Conservation (phyloP, 2,113 vertebrate genomes). For the Oenanthe melanoleuca region DNA sequence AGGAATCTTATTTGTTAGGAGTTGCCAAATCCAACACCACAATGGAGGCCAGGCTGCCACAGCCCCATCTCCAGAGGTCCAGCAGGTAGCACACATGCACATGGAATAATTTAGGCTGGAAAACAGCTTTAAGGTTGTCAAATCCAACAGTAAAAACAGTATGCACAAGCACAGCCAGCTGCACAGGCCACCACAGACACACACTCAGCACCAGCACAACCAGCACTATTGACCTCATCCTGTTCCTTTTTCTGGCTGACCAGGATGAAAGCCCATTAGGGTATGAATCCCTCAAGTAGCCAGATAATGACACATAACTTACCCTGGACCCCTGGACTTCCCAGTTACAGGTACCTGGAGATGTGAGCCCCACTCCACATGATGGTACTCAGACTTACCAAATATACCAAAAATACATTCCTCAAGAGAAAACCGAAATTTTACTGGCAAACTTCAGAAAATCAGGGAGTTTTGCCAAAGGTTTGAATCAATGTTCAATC, state of each 20-base stretch:
- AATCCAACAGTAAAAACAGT: not conserved
- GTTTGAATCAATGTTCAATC: not conserved
- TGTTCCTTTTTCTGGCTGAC: not conserved
- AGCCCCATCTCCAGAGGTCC: not conserved
- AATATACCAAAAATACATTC: not conserved
- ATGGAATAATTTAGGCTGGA: not conserved
- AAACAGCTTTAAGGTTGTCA: not conserved
- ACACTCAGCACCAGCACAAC: not conserved
- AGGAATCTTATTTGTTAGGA: not conserved
- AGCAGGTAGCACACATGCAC: not conserved
- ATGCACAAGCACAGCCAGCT: not conserved
- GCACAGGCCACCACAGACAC: not conserved
- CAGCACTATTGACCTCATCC: not conserved
- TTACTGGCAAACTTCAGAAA: not conserved
- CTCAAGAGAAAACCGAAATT: not conserved
- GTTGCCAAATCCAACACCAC: not conserved
- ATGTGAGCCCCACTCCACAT: not conserved
- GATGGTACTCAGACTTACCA: not conserved
- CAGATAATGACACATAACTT: too few relatives aligned
- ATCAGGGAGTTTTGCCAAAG: not conserved
- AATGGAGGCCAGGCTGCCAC: not conserved
- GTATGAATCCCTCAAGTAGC: not conserved
- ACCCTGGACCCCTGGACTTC: not conserved
- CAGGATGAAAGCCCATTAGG: not conserved
- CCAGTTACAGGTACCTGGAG: not conserved